Evolutionary conservation across 2,888 invertebrate species (phyloP).

Genomic region (Arctia plantaginis): DNA sequence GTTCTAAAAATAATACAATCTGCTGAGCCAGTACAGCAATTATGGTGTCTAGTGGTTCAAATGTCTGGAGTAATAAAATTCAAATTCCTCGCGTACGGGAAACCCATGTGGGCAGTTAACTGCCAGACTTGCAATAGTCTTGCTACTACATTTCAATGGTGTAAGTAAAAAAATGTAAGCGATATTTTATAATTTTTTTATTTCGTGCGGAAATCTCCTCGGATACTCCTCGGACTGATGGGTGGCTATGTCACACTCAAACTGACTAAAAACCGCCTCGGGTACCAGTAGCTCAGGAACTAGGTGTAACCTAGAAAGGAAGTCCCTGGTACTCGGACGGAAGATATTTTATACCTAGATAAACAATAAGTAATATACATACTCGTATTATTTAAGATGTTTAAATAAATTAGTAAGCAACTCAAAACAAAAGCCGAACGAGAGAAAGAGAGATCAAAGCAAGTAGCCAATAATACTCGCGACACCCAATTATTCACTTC

Average conservation of each 20-base stretch:
- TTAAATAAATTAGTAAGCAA: not conserved
- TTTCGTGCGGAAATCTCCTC: too few relatives aligned
- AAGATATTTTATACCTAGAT: too few relatives aligned
- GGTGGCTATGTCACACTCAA: too few relatives aligned
- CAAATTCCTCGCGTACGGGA: constrained; percentile 58
- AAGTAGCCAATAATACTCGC: not conserved
- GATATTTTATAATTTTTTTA: not conserved
- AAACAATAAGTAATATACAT: too few relatives aligned
- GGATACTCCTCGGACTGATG: too few relatives aligned
- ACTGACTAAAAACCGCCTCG: too few relatives aligned
- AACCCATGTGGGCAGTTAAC: constrained; percentile 70
- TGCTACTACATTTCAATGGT: constrained; percentile 45
- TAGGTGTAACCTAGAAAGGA: too few relatives aligned
- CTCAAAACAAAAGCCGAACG: not conserved
- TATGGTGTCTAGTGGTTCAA: constrained; percentile 41
- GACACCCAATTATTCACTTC: too few relatives aligned
- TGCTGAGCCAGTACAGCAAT: constrained; percentile 22
- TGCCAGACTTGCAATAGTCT: constrained; percentile 66
- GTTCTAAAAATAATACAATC: constrained; percentile 33
- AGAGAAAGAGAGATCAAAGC: not conserved
- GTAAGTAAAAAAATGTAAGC: constrained; percentile 26
- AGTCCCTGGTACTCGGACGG: too few relatives aligned
- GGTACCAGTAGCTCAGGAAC: too few relatives aligned
- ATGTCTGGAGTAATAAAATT: constrained; percentile 60
- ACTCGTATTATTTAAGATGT: too few relatives aligned